Evolutionary conservation across 2,888 invertebrate genomes (phyloP).

Genomic region (Mythimna vitellina): DNA sequence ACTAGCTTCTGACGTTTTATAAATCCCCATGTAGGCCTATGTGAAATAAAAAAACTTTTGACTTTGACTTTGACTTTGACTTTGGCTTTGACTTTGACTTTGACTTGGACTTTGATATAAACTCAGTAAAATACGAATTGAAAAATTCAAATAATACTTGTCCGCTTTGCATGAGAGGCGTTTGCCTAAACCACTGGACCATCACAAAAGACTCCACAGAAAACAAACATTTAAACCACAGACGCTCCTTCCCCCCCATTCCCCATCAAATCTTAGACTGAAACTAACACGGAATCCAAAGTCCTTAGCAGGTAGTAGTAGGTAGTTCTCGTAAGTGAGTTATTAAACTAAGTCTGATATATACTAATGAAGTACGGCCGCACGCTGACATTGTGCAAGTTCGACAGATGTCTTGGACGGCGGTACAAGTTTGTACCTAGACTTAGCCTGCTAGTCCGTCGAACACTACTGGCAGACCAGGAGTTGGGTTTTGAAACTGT

Average conservation of each 20-base stretch:
- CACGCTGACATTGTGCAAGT: conserved; percentile 70
- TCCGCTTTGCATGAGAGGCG: no score
- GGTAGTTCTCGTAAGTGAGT: conserved; percentile 44
- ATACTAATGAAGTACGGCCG: conserved; percentile 59
- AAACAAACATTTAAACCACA: neutral
- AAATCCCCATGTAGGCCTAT: no score
- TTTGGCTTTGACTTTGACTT: no score
- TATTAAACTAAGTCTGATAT: conserved; percentile 59
- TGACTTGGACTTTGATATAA: no score
- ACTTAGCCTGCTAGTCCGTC: conserved; percentile 40
- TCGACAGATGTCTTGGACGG: conserved; percentile 76
- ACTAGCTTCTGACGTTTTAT: no score
- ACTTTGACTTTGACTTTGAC: no score
- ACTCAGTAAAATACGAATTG: no score
- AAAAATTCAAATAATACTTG: no score
- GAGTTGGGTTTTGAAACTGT: conserved; percentile 36
- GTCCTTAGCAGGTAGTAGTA: conserved; percentile 18
- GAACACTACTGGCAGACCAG: conserved; percentile 8
- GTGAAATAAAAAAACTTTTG: no score
- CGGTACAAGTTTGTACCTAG: conserved; percentile 67
- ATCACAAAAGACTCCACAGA: no score
- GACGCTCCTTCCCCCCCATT: no score
- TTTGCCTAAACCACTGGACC: no score
- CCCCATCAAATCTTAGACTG: neutral
- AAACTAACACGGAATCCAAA: conserved; percentile 32